Conservation (phyloP, 2,797 vertebrate genomes). For the Mormyrops attenuatus region DNA sequence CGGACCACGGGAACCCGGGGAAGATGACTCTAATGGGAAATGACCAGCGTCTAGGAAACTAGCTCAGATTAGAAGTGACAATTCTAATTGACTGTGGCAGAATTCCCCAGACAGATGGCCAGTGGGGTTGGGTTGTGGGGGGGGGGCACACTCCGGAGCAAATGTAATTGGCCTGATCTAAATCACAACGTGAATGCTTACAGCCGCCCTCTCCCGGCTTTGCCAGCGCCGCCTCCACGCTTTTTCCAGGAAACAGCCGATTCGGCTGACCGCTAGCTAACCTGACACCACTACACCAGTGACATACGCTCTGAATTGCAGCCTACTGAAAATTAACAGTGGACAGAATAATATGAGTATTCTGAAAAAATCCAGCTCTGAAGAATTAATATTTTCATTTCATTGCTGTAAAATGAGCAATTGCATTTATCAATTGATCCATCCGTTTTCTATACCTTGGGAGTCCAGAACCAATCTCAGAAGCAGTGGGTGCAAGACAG, state of each 20-base stretch:
- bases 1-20: constrained; percentile 71
- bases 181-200: constrained; percentile 55
- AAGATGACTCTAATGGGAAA: constrained; percentile 90
- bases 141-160: constrained; percentile 89
- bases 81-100: constrained; percentile 89
- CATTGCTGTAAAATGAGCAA: background rate
- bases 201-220: background rate
- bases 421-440: background rate
- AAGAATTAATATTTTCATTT: background rate
- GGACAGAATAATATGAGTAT: background rate
- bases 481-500: background rate
- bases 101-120: constrained; percentile 82
- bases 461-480: background rate
- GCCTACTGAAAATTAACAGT: background rate
- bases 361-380: background rate
- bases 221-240: background rate
- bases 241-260: background rate
- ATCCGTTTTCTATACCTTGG: background rate
- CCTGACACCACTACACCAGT: background rate
- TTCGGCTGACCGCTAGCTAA: background rate
- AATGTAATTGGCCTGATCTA: constrained; percentile 93
- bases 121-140: constrained; percentile 15
- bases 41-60: constrained; percentile 79
- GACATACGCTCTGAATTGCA: background rate
- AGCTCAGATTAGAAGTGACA: constrained; percentile 89